Evolutionary conservation across 2,113 vertebrate species (phyloP).

Genomic region (Ammodytes dubius): DNA sequence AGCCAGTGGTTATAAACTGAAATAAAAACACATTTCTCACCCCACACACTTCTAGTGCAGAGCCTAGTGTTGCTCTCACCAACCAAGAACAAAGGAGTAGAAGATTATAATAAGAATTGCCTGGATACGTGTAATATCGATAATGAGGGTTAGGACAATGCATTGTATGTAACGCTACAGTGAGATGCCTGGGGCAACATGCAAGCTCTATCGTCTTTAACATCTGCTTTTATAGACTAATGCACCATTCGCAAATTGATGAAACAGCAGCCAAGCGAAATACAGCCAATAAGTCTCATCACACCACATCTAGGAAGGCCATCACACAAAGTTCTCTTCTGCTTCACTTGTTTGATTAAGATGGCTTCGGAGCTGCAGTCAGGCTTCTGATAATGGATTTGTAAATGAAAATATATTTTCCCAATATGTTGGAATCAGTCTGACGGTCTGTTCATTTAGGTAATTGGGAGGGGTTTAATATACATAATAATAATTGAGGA

Average conservation of each 20-base stretch:
- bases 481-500: neutral
- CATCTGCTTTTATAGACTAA: constrained; percentile 24
- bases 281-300: constrained; percentile 1
- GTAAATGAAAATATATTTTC: neutral
- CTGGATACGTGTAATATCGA: neutral
- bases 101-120: constrained; percentile 1
- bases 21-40: constrained; percentile 48
- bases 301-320: constrained; percentile 1
- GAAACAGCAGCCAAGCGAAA: constrained; percentile 17
- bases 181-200: neutral
- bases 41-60: neutral
- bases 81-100: neutral
- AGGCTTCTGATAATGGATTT: neutral
- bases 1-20: constrained; percentile 55
- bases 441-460: neutral
- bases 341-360: neutral
- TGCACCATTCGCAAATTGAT: constrained; percentile 20
- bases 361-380: neutral
- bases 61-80: neutral
- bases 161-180: neutral
- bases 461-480: neutral
- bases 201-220: neutral
- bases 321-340: constrained; percentile 8
- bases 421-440: neutral
- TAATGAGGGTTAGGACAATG: neutral